Evolutionary conservation across 2,888 invertebrate species (phyloP), one percentile per base, ranked within the genome.

Genomic region (Apamea anceps): DNA sequence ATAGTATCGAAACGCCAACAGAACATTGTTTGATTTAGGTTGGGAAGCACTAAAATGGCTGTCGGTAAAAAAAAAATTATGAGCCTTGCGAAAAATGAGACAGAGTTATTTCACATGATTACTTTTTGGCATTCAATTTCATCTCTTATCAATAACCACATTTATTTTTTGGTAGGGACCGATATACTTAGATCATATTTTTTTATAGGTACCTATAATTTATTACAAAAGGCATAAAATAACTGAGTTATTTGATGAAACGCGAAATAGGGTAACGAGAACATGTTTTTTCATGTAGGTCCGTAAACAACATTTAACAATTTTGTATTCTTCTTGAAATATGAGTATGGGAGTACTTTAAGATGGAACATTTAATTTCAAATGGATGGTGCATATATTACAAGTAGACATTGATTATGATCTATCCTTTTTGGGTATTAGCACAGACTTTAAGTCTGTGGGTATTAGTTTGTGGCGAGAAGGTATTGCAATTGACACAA

Each of bases 1-100:
- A 42, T 42, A 42, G 7, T 42, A 42, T 42, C 6, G 13, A 42
- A 77, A 84, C 67, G n/a, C 63, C 54, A 65, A 76, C 65, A 67
- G 5, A 80, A 60, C 15, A 65, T 70, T 6, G 73, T 68, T 81
- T 82, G 54, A 74, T 66, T 76, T 77, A 28, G 25, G 62, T 74
- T 28, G 4, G 4, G 0, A 65, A 71, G 25, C 48, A 72, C 6
- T 0, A 28, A 68, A 74, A 48, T 25, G 6, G 28, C 48, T 42
- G 32, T 32, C 32, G n/a, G 37, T 32, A 65, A 4, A 62, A 51
- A 51, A 37, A 75, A 51, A 21, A 10, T 45, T 13, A 79, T 57
- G 32, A 48, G n/a, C 28, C 8, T 72, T 8, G 25, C 25, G 2
- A 37, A 28, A 28, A 73, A 63, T n/a, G 3, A 66, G 28, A 74